Conservation (phyloP, 1,140 invertebrate genomes). For the Cotesia typhae region DNA sequence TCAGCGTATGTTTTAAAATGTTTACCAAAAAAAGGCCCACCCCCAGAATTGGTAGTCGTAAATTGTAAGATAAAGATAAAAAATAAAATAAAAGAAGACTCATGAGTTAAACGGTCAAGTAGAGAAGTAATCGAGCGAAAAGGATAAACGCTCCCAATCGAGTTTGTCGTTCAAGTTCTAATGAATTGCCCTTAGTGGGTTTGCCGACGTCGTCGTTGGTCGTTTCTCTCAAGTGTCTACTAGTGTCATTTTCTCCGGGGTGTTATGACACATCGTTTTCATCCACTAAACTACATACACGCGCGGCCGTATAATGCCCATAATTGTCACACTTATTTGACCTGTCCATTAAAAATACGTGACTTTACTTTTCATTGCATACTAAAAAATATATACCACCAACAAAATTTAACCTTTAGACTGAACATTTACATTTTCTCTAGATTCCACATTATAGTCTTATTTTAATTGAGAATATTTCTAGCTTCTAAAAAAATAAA, state of each 20-base stretch:
- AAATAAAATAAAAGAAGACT: slow-evolving; percentile 24
- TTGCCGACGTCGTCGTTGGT: not conserved
- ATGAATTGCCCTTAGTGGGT: slow-evolving; percentile 46
- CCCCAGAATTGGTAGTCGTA: no score
- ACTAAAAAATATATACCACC: no score
- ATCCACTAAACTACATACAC: not conserved
- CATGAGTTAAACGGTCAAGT: slow-evolving; percentile 43
- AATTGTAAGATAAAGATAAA: not conserved
- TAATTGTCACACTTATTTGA: no score
- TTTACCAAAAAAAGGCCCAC: no score
- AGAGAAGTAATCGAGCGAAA: slow-evolving; percentile 43
- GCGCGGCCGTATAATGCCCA: no score
- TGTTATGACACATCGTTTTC: slow-evolving; percentile 41
- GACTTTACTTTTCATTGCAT: no score
- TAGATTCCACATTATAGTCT: no score
- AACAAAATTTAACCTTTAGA: no score
- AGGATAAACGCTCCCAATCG: slow-evolving; percentile 43
- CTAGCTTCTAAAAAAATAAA: no score
- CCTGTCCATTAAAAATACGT: slow-evolving; percentile 2
- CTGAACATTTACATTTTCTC: no score
- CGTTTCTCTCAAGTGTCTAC: slow-evolving; percentile 8
- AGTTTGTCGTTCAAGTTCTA: slow-evolving; percentile 39
- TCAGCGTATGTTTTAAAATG: no score
- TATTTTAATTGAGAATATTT: no score
- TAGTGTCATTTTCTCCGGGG: not conserved